These are phyloP conservation scores for Bembecia ichneumoniformis DNA, from an alignment of 2,888 invertebrate species.

Conservation along the genomic window DNA sequence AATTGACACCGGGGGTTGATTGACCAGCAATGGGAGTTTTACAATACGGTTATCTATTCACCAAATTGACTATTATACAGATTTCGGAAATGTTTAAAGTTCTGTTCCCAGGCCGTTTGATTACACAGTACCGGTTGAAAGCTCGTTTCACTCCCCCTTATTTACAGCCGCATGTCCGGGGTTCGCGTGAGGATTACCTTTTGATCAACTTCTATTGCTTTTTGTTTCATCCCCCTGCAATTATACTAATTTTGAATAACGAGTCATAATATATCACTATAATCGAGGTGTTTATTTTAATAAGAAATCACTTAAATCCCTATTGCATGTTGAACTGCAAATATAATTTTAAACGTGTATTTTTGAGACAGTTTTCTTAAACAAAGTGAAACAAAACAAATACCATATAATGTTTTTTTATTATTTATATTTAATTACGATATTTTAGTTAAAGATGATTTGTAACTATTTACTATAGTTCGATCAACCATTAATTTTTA, in stretches of 20 bases:
- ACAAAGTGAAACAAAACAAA: no score
- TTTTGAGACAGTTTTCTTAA: no score
- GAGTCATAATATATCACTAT: neutral
- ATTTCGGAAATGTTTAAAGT: constrained; percentile 57
- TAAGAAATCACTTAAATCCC: no score
- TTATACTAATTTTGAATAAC: constrained; percentile 4
- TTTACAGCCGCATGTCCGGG: constrained; percentile 16
- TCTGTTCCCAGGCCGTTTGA: constrained; percentile 47
- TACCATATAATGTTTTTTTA: no score
- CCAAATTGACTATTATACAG: constrained; percentile 49
- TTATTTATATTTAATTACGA: no score
- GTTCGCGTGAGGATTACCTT: constrained; percentile 11
- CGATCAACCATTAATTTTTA: no score
- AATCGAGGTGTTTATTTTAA: no score
- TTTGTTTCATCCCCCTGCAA: constrained; percentile 2
- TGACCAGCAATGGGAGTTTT: constrained; percentile 31
- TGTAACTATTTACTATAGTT: no score
- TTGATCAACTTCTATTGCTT: constrained; percentile 6
- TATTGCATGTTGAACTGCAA: no score
- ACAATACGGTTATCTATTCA: constrained; percentile 46
- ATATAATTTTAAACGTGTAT: no score
- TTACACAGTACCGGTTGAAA: constrained; percentile 26
- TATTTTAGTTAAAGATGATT: no score
- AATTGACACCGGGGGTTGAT: constrained; percentile 22
- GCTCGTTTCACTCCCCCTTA: constrained; percentile 40